Evolutionary conservation across 2,797 vertebrate genomes (phyloP).

Genomic region (Staurois parvus): DNA sequence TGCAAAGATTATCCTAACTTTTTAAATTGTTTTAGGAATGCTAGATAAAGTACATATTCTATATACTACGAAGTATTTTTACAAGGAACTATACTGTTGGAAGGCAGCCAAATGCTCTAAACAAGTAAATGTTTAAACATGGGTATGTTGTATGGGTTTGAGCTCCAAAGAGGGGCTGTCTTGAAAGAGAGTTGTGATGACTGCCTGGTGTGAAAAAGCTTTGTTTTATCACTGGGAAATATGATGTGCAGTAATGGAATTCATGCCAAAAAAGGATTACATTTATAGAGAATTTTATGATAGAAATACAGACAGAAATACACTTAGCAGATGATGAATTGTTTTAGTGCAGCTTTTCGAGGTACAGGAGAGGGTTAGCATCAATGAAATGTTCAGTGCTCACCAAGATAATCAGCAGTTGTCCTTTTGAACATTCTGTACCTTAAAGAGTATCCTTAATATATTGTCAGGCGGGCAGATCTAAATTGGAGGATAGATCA

Average conservation of each 20-base stretch:
- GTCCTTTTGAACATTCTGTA: background rate
- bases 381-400: background rate
- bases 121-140: conserved; percentile 13
- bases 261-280: background rate
- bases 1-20: background rate
- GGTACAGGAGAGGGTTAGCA: background rate
- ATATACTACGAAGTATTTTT: background rate
- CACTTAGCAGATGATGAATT: background rate
- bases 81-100: background rate
- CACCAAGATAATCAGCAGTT: background rate
- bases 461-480: background rate
- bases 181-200: background rate
- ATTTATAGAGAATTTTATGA: background rate
- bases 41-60: background rate
- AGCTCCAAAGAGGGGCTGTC: background rate
- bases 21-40: background rate
- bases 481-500: background rate
- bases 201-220: background rate
- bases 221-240: background rate
- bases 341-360: background rate
- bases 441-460: background rate
- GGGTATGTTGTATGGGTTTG: background rate
- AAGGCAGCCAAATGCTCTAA: background rate
- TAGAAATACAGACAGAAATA: background rate
- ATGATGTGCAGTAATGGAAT: background rate